Conservation (phyloP, 2,797 vertebrate genomes). For the Distichodus sexfasciatus region DNA sequence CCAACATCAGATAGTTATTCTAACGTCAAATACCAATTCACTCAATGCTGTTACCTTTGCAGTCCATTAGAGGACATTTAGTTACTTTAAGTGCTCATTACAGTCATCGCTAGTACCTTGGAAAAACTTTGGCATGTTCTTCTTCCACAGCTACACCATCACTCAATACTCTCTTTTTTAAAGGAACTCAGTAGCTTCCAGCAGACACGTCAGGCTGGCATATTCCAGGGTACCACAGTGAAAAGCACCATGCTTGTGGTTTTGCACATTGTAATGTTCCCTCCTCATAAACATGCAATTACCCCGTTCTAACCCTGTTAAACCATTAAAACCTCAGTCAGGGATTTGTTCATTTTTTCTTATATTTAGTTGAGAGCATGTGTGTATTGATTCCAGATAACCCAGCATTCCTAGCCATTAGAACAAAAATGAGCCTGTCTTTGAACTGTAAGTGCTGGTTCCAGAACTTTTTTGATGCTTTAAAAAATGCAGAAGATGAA, state of each 20-base stretch:
- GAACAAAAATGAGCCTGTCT: not conserved
- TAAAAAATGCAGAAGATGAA: too few relatives aligned
- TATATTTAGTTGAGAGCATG: too few relatives aligned
- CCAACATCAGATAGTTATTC: not conserved
- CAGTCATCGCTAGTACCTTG: not conserved
- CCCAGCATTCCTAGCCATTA: not conserved
- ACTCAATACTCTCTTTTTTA: not conserved
- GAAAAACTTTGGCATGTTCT: not conserved
- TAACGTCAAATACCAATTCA: not conserved
- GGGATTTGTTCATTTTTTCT: not conserved
- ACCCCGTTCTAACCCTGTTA: not conserved
- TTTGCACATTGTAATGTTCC: constrained; percentile 3
- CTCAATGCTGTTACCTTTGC: not conserved
- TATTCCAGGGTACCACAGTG: not conserved
- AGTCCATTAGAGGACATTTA: not conserved
- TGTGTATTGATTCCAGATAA: not conserved
- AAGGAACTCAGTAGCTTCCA: not conserved
- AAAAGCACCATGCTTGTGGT: constrained; percentile 2
- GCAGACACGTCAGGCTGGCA: not conserved
- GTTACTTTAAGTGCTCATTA: not conserved
- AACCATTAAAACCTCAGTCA: not conserved
- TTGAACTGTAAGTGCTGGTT: too few relatives aligned
- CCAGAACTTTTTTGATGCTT: too few relatives aligned
- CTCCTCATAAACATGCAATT: constrained; percentile 6
- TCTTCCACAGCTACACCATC: not conserved